Evolutionary conservation across 2,888 invertebrate species (phyloP).

Genomic region (Patella pellucida): DNA sequence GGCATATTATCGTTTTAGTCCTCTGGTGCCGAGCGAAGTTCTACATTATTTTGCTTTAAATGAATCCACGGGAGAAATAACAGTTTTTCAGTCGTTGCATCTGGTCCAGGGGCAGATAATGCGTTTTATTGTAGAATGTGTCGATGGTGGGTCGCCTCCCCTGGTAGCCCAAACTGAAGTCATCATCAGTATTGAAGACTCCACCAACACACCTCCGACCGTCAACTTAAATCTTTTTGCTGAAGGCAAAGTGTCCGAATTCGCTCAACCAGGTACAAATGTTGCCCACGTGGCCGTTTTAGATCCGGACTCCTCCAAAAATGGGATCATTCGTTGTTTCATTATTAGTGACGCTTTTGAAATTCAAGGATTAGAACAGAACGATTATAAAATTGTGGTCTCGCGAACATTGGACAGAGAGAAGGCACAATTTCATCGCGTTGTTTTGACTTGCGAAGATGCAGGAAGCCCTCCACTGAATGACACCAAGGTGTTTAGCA

Average conservation of each 20-base stretch:
- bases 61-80: conserved; percentile 48
- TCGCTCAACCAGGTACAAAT: conserved; percentile 53
- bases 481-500: conserved; percentile 40
- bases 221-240: conserved; percentile 56
- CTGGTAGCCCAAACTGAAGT: conserved; percentile 52
- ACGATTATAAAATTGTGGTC: conserved; percentile 55
- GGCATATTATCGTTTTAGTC: conserved; percentile 70
- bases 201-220: conserved; percentile 94
- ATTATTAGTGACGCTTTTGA: conserved; percentile 49
- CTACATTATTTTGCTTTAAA: conserved; percentile 46
- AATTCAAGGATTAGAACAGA: conserved; percentile 48
- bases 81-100: conserved; percentile 46
- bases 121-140: conserved; percentile 47
- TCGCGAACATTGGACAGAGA: conserved; percentile 41
- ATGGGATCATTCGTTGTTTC: conserved; percentile 54
- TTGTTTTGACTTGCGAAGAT: conserved; percentile 45
- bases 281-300: conserved; percentile 56
- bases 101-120: conserved; percentile 48
- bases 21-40: conserved; percentile 42
- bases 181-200: conserved; percentile 77
- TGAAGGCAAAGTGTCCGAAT: conserved; percentile 51
- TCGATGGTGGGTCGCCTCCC: conserved; percentile 52
- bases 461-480: conserved; percentile 44
- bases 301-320: conserved; percentile 55
- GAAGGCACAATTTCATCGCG: conserved; percentile 32